Conservation (phyloP, 2,797 vertebrate genomes). For the Streptopelia turtur region DNA sequence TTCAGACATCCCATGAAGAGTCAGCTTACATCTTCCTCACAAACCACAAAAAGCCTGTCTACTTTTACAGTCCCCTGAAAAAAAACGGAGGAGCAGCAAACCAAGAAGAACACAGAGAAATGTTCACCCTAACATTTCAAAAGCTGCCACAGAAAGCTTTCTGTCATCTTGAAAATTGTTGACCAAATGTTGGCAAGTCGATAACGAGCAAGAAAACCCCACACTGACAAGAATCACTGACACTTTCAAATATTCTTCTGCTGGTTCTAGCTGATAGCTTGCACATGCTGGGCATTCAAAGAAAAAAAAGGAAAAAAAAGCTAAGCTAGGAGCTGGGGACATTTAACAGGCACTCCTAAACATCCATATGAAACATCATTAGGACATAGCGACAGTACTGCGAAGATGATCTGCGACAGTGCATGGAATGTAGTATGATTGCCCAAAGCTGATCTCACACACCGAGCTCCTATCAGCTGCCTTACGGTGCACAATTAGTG, state of each 20-base stretch:
- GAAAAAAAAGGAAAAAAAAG: not conserved
- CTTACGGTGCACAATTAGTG: not conserved
- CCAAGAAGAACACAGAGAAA: not conserved
- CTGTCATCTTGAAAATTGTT: not conserved
- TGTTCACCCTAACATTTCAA: not conserved
- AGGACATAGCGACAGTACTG: not conserved
- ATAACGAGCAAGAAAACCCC: not conserved
- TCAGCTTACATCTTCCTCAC: not conserved
- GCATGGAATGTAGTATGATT: accelerated
- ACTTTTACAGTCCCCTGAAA: not conserved
- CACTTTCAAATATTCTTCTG: not conserved
- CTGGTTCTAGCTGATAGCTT: not conserved
- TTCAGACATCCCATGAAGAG: not conserved
- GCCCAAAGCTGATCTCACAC: not conserved
- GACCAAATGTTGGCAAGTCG: not conserved
- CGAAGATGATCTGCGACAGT: accelerated
- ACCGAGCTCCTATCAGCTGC: not conserved
- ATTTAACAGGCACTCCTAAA: not conserved
- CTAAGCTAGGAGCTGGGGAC: not conserved
- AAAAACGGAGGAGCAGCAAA: not conserved
- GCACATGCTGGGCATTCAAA: not conserved
- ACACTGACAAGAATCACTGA: not conserved
- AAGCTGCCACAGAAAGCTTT: not conserved
- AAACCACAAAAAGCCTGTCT: not conserved
- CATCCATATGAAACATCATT: accelerated